Conservation (phyloP, 2,113 vertebrate species). For the Petroica traversi region DNA sequence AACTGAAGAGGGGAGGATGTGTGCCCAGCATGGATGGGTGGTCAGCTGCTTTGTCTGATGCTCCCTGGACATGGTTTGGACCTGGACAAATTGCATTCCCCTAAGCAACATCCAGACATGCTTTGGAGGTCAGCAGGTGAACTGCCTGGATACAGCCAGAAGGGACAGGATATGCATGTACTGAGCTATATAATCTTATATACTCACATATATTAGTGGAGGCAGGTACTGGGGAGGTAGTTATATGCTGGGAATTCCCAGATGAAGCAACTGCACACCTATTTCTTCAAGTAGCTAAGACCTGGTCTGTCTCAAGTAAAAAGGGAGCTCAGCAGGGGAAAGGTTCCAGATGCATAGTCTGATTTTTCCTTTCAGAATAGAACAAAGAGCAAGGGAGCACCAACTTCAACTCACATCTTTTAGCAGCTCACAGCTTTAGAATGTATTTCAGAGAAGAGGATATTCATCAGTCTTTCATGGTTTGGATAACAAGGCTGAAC, state of each 20-base stretch:
- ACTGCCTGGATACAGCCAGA: background rate
- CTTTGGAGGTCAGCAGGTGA: background rate
- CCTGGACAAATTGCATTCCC: background rate
- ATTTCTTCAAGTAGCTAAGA: background rate
- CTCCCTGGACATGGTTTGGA: background rate
- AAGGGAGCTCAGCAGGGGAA: background rate
- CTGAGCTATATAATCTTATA: background rate
- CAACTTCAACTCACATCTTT: background rate
- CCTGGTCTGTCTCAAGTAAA: background rate
- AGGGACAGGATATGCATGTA: background rate
- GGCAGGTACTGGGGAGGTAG: background rate
- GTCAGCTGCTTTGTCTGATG: background rate
- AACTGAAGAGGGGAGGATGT: background rate
- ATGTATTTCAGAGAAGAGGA: background rate
- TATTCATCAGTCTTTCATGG: background rate
- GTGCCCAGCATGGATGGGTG: fast-evolving
- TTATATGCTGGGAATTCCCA: background rate
- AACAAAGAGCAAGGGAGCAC: background rate
- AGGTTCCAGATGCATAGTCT: background rate
- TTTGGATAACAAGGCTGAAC: background rate
- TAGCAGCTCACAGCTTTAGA: background rate
- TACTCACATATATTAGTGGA: background rate
- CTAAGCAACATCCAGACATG: background rate
- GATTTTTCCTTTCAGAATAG: background rate
- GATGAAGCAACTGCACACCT: background rate